These are phyloP conservation scores for Malthinus seriepunctatus DNA, from an alignment of 2,888 invertebrate species.

Conservation along the genomic window DNA sequence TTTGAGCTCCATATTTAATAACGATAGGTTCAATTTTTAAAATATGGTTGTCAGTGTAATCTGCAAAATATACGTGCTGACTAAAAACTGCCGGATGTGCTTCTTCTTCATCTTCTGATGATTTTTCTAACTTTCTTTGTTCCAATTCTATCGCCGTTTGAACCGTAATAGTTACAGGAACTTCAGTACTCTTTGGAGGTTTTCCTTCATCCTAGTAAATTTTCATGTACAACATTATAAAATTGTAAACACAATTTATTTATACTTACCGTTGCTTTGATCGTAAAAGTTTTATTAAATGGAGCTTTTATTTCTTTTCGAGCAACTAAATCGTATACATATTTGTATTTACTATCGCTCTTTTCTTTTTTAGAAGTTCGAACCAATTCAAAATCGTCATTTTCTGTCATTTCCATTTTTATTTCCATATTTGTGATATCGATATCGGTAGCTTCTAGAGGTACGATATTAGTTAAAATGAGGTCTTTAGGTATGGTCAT, in stretches of 20 bases:
- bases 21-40: conserved; percentile 11
- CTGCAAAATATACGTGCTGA: conserved; percentile 13
- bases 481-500: conserved; percentile 7
- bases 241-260: too few species aligned
- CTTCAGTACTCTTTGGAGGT: background rate
- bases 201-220: conserved; percentile 13
- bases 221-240: background rate
- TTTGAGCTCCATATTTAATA: conserved; percentile 9
- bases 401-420: background rate
- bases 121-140: background rate
- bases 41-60: conserved; percentile 1
- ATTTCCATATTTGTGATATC: conserved; percentile 12
- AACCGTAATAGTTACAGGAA: conserved; percentile 6
- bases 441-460: conserved; percentile 6
- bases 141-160: background rate
- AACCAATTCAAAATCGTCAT: conserved; percentile 5
- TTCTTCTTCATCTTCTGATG: background rate
- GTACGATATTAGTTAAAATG: conserved; percentile 11
- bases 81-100: conserved; percentile 16
- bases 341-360: background rate
- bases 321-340: background rate
- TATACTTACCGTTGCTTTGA: conserved; percentile 13
- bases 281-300: conserved; percentile 5
- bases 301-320: conserved; percentile 8
- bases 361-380: background rate